These are phyloP conservation scores for Platycheirus rosarum DNA, from an alignment of 2,888 invertebrate species.

Conservation along the genomic window DNA sequence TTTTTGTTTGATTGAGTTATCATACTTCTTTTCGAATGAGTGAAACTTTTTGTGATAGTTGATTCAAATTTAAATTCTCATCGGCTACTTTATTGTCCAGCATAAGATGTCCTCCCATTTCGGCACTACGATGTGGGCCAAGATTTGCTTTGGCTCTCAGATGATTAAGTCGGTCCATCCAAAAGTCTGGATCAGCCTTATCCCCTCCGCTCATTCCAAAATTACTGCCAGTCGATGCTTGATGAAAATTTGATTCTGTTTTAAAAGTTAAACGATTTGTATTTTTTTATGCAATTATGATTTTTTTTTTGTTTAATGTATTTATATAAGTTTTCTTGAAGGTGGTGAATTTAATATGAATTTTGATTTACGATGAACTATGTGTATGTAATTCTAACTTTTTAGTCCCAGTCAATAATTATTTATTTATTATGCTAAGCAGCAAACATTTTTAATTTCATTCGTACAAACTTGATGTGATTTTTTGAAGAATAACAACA, in stretches of 20 bases:
- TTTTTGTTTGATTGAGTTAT: constrained; percentile 14
- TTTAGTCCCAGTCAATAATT: too few species aligned
- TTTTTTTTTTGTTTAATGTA: too few species aligned
- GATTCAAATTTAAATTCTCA: constrained; percentile 82
- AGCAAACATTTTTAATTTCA: too few species aligned
- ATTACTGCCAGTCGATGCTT: constrained; percentile 69
- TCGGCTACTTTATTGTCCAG: constrained; percentile 82
- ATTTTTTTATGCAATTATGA: too few species aligned
- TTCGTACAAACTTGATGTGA: too few species aligned
- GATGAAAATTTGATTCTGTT: constrained; percentile 77
- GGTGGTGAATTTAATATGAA: too few species aligned
- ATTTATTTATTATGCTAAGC: too few species aligned
- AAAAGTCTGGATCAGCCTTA: constrained; percentile 81
- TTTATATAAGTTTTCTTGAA: too few species aligned
- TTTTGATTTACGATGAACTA: too few species aligned
- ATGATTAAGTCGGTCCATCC: constrained; percentile 82
- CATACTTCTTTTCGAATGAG: constrained; percentile 81
- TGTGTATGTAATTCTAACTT: too few species aligned
- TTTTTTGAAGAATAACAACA: too few species aligned
- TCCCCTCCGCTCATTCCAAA: constrained; percentile 69
- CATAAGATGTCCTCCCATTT: constrained; percentile 76
- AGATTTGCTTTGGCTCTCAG: constrained; percentile 78
- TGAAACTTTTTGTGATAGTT: constrained; percentile 80
- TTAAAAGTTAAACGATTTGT: too few species aligned
- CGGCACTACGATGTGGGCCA: constrained; percentile 77